Evolutionary conservation across 2,888 invertebrate species (phyloP), one percentile per base, ranked within the genome.

Genomic region (Polymixis lichenea): DNA sequence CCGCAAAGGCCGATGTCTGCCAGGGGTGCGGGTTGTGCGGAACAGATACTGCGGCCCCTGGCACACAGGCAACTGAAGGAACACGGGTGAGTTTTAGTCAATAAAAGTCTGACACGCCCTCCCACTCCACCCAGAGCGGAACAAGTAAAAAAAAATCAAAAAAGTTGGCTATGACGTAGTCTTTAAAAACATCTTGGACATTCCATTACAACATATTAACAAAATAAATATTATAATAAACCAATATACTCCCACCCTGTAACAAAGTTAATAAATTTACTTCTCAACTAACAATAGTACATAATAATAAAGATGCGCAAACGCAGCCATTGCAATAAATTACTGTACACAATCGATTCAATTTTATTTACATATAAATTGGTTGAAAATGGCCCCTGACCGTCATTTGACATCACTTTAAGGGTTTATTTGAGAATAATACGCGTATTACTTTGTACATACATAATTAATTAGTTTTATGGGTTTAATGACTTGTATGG

Each of bases 341-440:
- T 87, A 87, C 86, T 77, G 82, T 28, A 77, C 73, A 83, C 85
- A 90, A 91, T 92, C 90, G 90, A 93, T 92, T 89, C 88, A 85
- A 82, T 82, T 85, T 89, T 90, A 92, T 94, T 92, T 90, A 89
- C 92, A 94, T 94, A 89, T 91, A 92, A 92, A 94, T 92, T 85
- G 89, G 70, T 87, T 89, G 86, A 90, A 90, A 91, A 92, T 86
- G 87, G 86, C 86, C 84, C 83, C 77, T 80, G 87, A 86, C 86
- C 85, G 83, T 83, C 84, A 86, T 88, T 89, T 87, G 80, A 80
- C 77, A 70, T 71, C 83, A 84, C 80, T 87, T n/a, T 85, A 82
- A 72, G 73, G 55, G 73, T 66, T 77, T 87, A 84, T 83, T 75
- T 72, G 62, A 72, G 78, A 78, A 88, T 88, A 81, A 87, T 79